Conservation (phyloP, 2,797 vertebrate species). For the Zenarchopterus dispar region DNA sequence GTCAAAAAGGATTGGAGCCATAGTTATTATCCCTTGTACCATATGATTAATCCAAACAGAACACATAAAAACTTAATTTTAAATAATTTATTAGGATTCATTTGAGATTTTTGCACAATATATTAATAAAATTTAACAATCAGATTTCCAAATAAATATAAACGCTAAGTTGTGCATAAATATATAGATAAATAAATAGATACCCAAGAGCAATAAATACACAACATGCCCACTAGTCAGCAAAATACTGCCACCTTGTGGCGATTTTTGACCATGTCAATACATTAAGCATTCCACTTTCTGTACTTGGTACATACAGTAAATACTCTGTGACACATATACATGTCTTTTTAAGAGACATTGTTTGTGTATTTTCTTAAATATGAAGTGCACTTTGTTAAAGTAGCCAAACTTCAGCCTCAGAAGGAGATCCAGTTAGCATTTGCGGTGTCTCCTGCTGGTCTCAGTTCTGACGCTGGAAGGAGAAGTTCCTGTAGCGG, state of each 20-base stretch:
- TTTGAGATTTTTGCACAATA: slow-evolving; percentile 19
- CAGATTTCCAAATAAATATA: slow-evolving; percentile 32
- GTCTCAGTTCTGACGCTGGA: slow-evolving; percentile 45
- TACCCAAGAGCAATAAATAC: slow-evolving; percentile 30
- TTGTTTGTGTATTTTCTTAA: not conserved
- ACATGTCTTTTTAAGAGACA: slow-evolving; percentile 13
- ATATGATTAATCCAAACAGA: not conserved
- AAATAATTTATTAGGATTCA: slow-evolving; percentile 18
- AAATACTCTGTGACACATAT: slow-evolving; percentile 12
- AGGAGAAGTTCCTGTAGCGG: slow-evolving; percentile 54
- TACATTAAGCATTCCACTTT: slow-evolving; percentile 27
- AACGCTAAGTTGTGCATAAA: slow-evolving; percentile 18
- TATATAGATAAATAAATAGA: slow-evolving; percentile 41
- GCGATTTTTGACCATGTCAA: slow-evolving; percentile 48
- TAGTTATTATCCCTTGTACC: too few species aligned
- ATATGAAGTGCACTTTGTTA: not conserved
- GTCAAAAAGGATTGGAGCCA: too few species aligned
- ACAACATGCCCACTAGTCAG: slow-evolving; percentile 3
- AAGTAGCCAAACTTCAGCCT: not conserved
- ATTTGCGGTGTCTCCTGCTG: too few species aligned
- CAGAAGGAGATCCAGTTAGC: not conserved
- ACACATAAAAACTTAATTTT: not conserved
- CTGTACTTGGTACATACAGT: slow-evolving; percentile 75
- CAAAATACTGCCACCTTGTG: slow-evolving; percentile 35
- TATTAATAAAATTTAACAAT: slow-evolving; percentile 22